A percentile compares a stretch with the other conserved stretches of the same genome.
phyloP scores from a whole-genome alignment of 2,797 vertebrate genomes.

The Chelmon rostratus region DNA sequence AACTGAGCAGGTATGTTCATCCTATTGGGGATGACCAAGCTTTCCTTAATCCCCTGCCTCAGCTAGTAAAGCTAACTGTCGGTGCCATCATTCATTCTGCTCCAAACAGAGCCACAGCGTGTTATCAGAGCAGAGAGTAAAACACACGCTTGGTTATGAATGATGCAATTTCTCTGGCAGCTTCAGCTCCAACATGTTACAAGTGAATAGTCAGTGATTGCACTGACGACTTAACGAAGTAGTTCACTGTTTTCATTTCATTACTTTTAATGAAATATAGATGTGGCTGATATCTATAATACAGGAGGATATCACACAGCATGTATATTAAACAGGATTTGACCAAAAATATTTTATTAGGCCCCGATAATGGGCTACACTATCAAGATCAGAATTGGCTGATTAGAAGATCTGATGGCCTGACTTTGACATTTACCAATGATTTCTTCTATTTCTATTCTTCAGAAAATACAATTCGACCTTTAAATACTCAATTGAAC shows the following conservation, averaged over 20 bases:
- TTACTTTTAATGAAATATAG: constrained; percentile 52
- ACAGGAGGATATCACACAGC: constrained; percentile 31
- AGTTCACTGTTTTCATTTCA: constrained; percentile 25
- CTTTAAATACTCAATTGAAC: constrained; percentile 81
- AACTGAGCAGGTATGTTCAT: background rate
- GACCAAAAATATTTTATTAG: constrained; percentile 62
- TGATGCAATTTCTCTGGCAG: constrained; percentile 30
- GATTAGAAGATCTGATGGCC: constrained; percentile 68
- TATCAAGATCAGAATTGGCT: constrained; percentile 50
- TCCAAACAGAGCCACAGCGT: background rate
- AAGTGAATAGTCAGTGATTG: constrained; percentile 7
- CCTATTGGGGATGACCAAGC: background rate
- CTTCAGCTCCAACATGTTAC: background rate
- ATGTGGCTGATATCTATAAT: constrained; percentile 31
- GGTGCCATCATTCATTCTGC: background rate
- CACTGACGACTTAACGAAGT: constrained; percentile 20
- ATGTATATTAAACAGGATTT: constrained; percentile 16
- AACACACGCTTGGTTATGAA: constrained; percentile 27
- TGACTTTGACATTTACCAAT: constrained; percentile 73
- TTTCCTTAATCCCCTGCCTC: background rate
- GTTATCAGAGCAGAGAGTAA: constrained; percentile 12
- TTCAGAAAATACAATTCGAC: constrained; percentile 70
- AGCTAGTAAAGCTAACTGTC: background rate
- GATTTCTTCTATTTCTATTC: constrained; percentile 56
- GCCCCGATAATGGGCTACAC: constrained; percentile 31